Conservation (phyloP, 2,797 vertebrate species). For the Eulemur rubriventer region DNA sequence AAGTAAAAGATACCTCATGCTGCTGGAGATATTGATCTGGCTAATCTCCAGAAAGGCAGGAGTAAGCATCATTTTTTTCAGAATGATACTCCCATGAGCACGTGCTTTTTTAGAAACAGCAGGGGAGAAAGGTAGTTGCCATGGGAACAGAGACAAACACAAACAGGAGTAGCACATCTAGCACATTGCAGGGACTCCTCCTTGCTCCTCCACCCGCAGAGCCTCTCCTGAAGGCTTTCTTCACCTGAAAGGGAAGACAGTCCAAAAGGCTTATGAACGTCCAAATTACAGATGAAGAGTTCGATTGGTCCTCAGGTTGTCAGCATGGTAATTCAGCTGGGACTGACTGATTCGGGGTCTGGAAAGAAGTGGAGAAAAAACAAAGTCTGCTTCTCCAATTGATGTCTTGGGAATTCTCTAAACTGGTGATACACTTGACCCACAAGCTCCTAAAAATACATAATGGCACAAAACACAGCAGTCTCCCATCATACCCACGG, state of each 20-base stretch:
- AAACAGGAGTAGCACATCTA: slow-evolving; percentile 24
- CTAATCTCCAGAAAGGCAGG: slow-evolving; percentile 49
- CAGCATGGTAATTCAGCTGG: not conserved
- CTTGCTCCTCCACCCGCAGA: not conserved
- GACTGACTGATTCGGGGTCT: not conserved
- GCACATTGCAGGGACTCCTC: not conserved
- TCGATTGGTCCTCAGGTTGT: not conserved
- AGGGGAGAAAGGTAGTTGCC: slow-evolving; percentile 38
- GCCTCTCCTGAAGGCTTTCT: not conserved
- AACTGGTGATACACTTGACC: not conserved
- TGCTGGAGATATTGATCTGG: slow-evolving; percentile 14
- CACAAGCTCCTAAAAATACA: not conserved
- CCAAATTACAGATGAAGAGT: not conserved
- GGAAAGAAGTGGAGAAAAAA: not conserved
- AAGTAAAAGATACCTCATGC: not conserved
- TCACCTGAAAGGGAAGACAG: not conserved
- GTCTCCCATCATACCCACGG: rapidly evolving
- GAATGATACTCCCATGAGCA: slow-evolving; percentile 50
- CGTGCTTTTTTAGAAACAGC: not conserved
- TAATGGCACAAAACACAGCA: not conserved
- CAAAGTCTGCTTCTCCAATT: not conserved
- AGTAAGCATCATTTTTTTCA: slow-evolving; percentile 18
- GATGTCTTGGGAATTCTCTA: not conserved
- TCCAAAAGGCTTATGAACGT: not conserved
- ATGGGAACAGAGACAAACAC: slow-evolving; percentile 34